Evolutionary conservation across 2,797 vertebrate species (phyloP), one percentile per base, ranked within the genome.

Genomic region (Malurus splendens): DNA sequence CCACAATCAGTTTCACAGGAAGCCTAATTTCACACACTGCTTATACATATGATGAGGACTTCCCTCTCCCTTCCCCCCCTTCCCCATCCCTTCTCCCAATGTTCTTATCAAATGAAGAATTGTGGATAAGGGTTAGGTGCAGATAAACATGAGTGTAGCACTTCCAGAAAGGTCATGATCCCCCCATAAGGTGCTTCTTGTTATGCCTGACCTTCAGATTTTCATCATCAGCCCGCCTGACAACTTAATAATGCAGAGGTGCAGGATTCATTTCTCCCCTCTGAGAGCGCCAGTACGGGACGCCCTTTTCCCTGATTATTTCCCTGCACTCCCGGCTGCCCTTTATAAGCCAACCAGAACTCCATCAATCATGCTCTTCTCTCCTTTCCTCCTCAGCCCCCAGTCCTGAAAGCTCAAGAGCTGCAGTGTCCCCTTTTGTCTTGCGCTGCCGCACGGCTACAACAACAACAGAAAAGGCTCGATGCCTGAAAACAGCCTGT

Each of bases 71-170:
- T 57, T 73, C 72, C 66, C 52, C 81, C 81, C 25, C 50, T 80
- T 45, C 74, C 77, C 76, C 59, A 42, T 84, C 91, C 93, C 93
- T 86, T 88, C 89, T 93, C 94, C 95, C 96, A 94, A 89, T 92
- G 96, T 98, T 98, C 98, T 99, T 99, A 99, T 99, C 98, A 98
- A 99, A 98, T 98, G 98, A 98, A 98, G 98, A 99, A 99, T 99
- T 98, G 98, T 97, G 98, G 98, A 98, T 98, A 98, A 99, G 98
- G 99, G 98, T 99, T 98, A 99, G 98, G 98, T 98, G 98, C 98
- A 99, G 98, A 99, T 99, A 99, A 99, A 99, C 98, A 99, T 98
- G 98, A 98, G 98, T 98, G 98, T 99, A 99, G 98, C 98, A 98
- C 97, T 97, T 97, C 97, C 96, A 98, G 98, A 98, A 97, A 98